Evolutionary conservation across 92 coral and sea anemone species (phyloP), one percentile per base, ranked within the genome.

Genomic region (Galaxea fascicularis): DNA sequence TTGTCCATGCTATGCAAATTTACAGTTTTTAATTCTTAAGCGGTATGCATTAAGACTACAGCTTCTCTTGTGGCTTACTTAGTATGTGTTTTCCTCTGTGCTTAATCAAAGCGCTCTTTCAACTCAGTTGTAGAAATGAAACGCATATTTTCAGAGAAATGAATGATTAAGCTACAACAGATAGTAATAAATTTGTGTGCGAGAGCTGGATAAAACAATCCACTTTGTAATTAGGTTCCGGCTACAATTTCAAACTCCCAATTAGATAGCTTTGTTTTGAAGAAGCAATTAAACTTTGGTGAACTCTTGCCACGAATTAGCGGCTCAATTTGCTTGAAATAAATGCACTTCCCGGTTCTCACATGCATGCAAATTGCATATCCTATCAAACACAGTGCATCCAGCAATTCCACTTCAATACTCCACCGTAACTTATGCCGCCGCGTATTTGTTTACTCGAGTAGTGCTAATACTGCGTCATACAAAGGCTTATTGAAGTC

Each of bases 1-100:
- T 39, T 64, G 14, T 17, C n/a, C 41, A 52, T 66, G 52, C 75
- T 77, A 67, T 79, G 84, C 64, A 65, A 79, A 79, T 79, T 51
- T 46, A 49, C 8, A 46, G 1, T 29, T 27, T 2, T 35, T 30
- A 49, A 76, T 31, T 71, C 78, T 8, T 15, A n/a, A 18, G 60
- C 78, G 7, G 62, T 52, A 44, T 45, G 18, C 49, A 26, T 73
- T 16, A 26, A 16, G 52, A 49, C 53, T n/a, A n/a, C n/a, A n/a
- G n/a, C n/a, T n/a, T n/a, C n/a, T n/a, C n/a, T n/a, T n/a, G n/a
- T n/a, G n/a, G n/a, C n/a, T n/a, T n/a, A n/a, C n/a, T n/a, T n/a
- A n/a, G n/a, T n/a, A n/a, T n/a, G n/a, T n/a, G n/a, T 35, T 35
- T 35, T 35, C 41, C 41, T 35, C 41, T 35, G 41, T 35, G 41